A percentile compares a stretch with the other conserved stretches of the same genome.
Conservation (phyloP, 2,888 invertebrate species). For the Mamestra brassicae region DNA sequence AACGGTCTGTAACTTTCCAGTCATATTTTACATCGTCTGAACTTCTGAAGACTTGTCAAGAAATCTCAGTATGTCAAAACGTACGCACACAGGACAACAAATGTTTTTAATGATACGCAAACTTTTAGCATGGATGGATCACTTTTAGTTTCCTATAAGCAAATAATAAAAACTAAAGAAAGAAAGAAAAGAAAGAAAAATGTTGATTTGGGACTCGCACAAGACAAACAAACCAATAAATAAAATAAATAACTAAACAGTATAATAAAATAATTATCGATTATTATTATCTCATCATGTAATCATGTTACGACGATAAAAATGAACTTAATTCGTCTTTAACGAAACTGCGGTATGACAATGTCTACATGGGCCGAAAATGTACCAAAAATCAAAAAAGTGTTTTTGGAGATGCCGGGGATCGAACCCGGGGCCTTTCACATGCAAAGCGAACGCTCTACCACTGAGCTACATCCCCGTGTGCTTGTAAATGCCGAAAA, state of each 20-base stretch:
- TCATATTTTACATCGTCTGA: background rate
- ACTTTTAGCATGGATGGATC: background rate
- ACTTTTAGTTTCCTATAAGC: too few relatives aligned
- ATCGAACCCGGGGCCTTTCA: conserved; percentile 99
- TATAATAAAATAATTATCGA: too few relatives aligned
- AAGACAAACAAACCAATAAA: too few relatives aligned
- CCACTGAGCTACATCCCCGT: conserved; percentile 98
- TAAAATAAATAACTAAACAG: too few relatives aligned
- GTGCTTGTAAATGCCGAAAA: background rate
- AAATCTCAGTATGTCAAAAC: background rate
- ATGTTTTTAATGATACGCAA: background rate
- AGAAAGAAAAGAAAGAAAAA: too few relatives aligned
- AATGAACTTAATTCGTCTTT: background rate
- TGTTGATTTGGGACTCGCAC: too few relatives aligned
- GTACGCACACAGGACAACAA: background rate
- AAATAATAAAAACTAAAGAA: background rate
- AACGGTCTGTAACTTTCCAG: background rate
- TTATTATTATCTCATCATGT: background rate
- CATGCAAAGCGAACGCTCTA: conserved; percentile 99
- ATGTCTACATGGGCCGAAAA: too few relatives aligned
- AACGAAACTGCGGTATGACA: too few relatives aligned
- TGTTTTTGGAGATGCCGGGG: conserved; percentile 96
- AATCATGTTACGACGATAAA: too few relatives aligned
- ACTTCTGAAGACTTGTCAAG: background rate
- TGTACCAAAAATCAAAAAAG: conserved; percentile 21